Percentiles rank a stretch among this genome's conserved stretches.
phyloP scores from a whole-genome alignment of 2,888 invertebrate genomes.

The Pemphredon lugubris region DNA sequence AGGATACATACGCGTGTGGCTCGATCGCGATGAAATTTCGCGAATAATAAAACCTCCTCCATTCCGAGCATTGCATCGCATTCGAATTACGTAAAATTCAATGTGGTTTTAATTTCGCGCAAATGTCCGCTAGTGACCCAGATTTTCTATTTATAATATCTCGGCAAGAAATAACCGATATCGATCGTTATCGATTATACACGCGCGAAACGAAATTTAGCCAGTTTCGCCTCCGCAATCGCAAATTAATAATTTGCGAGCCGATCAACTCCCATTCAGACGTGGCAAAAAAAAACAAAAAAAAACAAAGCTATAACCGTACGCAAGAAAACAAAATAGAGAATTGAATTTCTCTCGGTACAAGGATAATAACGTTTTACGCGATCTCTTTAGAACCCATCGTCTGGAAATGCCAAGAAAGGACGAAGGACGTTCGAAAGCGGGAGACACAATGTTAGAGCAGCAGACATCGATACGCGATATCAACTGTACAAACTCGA shows the following conservation, averaged over 20 bases:
- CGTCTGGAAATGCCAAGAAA: conserved; percentile 48
- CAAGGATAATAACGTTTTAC: neutral
- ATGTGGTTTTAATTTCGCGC: conserved; percentile 12
- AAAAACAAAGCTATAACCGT: too few species aligned
- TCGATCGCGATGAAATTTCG: neutral
- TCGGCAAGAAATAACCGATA: conserved; percentile 2
- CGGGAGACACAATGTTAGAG: conserved; percentile 11
- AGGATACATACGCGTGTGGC: neutral
- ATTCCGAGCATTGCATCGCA: neutral
- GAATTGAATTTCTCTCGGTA: neutral
- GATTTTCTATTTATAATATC: conserved; percentile 25
- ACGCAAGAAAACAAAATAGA: too few species aligned
- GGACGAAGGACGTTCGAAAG: conserved; percentile 15
- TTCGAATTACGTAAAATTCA: neutral
- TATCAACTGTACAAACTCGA: conserved; percentile 12
- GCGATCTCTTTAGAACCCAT: conserved; percentile 21
- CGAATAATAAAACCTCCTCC: neutral
- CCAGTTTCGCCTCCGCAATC: neutral
- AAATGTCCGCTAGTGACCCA: conserved; percentile 14
- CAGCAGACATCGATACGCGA: conserved; percentile 12
- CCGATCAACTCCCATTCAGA: neutral
- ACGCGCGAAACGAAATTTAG: neutral
- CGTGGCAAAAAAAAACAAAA: too few species aligned
- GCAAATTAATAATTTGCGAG: neutral
- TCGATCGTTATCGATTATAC: conserved; percentile 10